Conservation (phyloP, 2,888 invertebrate species). For the Escarpia spicata region DNA sequence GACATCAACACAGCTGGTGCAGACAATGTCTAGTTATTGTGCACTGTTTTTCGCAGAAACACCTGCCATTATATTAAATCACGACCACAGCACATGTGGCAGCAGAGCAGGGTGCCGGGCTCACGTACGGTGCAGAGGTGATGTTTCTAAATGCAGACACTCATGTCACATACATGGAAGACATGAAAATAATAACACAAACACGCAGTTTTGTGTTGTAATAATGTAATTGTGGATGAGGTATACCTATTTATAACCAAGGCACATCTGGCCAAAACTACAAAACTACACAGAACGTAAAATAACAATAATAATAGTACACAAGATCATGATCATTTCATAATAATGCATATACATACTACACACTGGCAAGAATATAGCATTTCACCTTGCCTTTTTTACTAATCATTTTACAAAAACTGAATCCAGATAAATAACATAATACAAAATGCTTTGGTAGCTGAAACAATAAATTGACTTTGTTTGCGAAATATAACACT, state of each 20-base stretch:
- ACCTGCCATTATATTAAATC: constrained; percentile 16
- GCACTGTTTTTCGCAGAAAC: neutral
- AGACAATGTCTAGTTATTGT: neutral
- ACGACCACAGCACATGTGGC: neutral
- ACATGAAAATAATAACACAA: neutral
- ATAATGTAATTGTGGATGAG: constrained; percentile 16
- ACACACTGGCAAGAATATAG: neutral
- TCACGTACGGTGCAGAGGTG: neutral
- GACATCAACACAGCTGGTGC: neutral
- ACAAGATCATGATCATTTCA: neutral
- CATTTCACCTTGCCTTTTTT: neutral
- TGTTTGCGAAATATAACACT: too few species aligned
- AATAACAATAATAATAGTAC: neutral
- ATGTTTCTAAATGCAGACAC: neutral
- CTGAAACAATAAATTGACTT: neutral
- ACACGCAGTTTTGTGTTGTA: neutral
- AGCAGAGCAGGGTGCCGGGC: neutral
- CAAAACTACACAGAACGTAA: neutral
- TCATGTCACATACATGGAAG: neutral
- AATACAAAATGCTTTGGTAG: neutral
- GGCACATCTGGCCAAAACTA: constrained; percentile 13
- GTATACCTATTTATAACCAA: constrained; percentile 16
- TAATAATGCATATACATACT: neutral
- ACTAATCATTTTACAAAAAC: neutral
- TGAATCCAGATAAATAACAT: neutral